These are phyloP conservation scores for Nudaria mundana DNA, from an alignment of 2,888 invertebrate species.

Conservation along the genomic window DNA sequence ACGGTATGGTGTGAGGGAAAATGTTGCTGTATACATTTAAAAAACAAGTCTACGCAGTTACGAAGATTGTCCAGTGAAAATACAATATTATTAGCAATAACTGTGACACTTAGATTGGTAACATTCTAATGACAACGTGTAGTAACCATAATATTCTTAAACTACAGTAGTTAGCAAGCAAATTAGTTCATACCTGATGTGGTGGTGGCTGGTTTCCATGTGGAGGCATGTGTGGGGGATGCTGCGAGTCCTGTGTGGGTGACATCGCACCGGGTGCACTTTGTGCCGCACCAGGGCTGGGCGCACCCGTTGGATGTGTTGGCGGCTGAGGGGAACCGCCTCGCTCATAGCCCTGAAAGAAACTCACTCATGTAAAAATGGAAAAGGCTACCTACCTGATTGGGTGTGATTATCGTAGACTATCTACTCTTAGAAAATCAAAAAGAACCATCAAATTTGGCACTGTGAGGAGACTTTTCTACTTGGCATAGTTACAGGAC, in stretches of 20 bases:
- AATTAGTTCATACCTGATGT: slow-evolving; percentile 53
- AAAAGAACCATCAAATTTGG: too few species aligned
- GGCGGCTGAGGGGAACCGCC: slow-evolving; percentile 74
- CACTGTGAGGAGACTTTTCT: too few species aligned
- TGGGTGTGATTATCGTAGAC: too few species aligned
- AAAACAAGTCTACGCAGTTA: neutral
- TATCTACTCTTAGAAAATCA: too few species aligned
- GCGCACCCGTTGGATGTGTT: slow-evolving; percentile 68
- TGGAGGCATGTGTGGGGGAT: slow-evolving; percentile 70
- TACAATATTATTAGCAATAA: neutral
- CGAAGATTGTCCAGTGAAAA: neutral
- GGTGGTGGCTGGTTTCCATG: slow-evolving; percentile 64
- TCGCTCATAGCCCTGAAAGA: slow-evolving; percentile 68
- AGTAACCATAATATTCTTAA: neutral
- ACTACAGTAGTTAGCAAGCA: neutral
- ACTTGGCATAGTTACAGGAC: too few species aligned
- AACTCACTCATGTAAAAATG: neutral
- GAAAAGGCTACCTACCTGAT: too few species aligned
- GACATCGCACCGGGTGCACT: slow-evolving; percentile 69
- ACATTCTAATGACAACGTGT: too few species aligned
- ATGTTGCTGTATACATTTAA: neutral
- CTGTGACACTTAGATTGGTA: neutral
- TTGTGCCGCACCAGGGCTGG: slow-evolving; percentile 69
- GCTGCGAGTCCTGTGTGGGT: slow-evolving; percentile 73
- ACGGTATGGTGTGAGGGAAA: neutral